These are phyloP conservation scores for Coregonus suidteri DNA, from an alignment of 2,797 vertebrate species.

Conservation along the genomic window DNA sequence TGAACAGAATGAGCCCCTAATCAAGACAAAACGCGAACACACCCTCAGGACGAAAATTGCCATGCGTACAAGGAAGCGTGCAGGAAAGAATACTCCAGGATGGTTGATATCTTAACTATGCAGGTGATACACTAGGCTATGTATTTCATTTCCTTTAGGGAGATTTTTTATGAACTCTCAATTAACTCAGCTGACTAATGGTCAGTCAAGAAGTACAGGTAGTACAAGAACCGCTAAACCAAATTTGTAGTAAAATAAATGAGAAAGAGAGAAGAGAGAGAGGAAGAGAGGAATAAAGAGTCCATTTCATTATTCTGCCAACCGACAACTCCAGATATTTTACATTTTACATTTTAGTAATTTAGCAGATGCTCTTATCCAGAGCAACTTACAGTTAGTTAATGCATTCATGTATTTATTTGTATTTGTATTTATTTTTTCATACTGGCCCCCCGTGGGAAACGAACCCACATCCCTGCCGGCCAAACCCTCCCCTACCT, in stretches of 20 bases:
- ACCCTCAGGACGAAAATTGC: conserved; percentile 55
- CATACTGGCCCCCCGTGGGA: no score
- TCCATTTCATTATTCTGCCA: background rate
- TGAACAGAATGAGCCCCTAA: conserved; percentile 70
- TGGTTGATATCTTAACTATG: background rate
- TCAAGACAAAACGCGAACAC: conserved; percentile 69
- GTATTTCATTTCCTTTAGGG: background rate
- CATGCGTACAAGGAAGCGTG: conserved; percentile 48
- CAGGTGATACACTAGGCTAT: background rate
- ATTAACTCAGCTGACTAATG: background rate
- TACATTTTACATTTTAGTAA: no score
- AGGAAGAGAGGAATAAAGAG: background rate
- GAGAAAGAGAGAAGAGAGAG: background rate
- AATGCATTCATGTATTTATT: no score
- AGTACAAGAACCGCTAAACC: background rate
- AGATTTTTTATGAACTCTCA: background rate
- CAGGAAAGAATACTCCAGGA: conserved; percentile 37
- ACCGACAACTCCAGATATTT: background rate
- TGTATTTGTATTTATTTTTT: no score
- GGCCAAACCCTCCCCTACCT: no score
- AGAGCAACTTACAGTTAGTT: no score
- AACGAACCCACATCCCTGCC: no score
- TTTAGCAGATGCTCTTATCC: no score
- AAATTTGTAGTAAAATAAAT: background rate
- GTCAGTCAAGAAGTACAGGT: background rate